Percentiles rank a stretch among this genome's conserved stretches.
These are phyloP conservation scores for Paedocypris micromegethes DNA, from an alignment of 2,797 vertebrate genomes.

Conservation along the genomic window DNA sequence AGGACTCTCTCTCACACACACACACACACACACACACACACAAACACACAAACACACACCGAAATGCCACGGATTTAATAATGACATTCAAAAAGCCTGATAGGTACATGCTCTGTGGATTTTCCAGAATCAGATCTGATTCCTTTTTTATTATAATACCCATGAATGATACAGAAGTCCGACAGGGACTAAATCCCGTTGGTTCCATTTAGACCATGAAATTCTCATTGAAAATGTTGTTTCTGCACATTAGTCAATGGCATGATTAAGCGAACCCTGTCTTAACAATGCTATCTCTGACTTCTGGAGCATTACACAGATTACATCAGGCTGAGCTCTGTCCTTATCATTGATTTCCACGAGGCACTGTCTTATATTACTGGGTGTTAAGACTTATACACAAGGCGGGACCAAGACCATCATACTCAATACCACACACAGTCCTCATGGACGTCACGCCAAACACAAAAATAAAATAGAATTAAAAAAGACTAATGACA, in stretches of 20 bases:
- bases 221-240: slow-evolving; percentile 23
- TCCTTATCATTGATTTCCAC: slow-evolving; percentile 35
- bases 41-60: not conserved
- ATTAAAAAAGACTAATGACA: too few species aligned
- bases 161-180: slow-evolving; percentile 7
- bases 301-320: slow-evolving; percentile 6
- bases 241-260: slow-evolving; percentile 15
- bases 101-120: not conserved
- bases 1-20: not conserved
- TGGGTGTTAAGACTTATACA: slow-evolving; percentile 8
- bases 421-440: slow-evolving; percentile 3
- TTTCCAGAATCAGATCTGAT: not conserved
- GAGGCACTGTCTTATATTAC: slow-evolving; percentile 15
- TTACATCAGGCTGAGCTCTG: slow-evolving; percentile 22
- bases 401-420: not conserved
- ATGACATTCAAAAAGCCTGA: slow-evolving; percentile 4
- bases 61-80: not conserved
- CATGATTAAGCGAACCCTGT: slow-evolving; percentile 13
- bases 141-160: slow-evolving; percentile 11
- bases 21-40: not conserved
- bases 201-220: slow-evolving; percentile 3
- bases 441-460: too few species aligned
- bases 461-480: too few species aligned
- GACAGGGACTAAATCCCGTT: not conserved
- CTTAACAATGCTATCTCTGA: slow-evolving; percentile 26